Evolutionary conservation across 2,888 invertebrate genomes (phyloP).

Genomic region (Agrotis puta): DNA sequence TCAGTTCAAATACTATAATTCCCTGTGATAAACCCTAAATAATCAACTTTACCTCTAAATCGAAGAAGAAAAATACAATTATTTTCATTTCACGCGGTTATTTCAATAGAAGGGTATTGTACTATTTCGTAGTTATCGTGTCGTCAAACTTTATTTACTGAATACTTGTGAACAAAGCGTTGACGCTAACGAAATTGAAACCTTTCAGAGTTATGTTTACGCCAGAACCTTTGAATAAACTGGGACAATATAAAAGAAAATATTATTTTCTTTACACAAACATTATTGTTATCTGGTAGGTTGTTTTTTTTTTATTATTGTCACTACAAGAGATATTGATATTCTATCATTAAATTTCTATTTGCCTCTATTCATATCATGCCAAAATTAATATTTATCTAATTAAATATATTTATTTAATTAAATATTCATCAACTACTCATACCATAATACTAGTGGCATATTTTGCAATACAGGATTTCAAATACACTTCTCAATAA

Average conservation of each 20-base stretch:
- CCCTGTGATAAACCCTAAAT: not conserved
- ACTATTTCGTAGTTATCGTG: constrained; percentile 17
- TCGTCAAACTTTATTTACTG: constrained; percentile 36
- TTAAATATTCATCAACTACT: no score
- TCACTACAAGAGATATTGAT: not conserved
- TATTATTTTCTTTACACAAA: constrained; percentile 8
- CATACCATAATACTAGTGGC: no score
- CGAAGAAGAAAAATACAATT: not conserved
- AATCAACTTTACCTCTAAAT: not conserved
- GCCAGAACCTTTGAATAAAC: constrained; percentile 45
- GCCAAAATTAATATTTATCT: no score
- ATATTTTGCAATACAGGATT: no score
- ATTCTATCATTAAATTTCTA: not conserved
- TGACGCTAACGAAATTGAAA: constrained; percentile 50
- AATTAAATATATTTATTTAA: no score
- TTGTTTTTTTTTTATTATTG: constrained; percentile 14
- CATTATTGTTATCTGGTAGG: not conserved
- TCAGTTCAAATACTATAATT: not conserved
- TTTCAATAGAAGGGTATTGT: constrained; percentile 1
- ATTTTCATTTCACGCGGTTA: not conserved
- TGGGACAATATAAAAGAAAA: constrained; percentile 22
- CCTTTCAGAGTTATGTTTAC: constrained; percentile 29
- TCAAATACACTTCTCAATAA: no score
- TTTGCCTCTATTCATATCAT: no score
- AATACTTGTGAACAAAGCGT: constrained; percentile 35